Evolutionary conservation across 2,797 vertebrate genomes (phyloP), one percentile per base, ranked within the genome.

Genomic region (Leptoclinus maculatus): DNA sequence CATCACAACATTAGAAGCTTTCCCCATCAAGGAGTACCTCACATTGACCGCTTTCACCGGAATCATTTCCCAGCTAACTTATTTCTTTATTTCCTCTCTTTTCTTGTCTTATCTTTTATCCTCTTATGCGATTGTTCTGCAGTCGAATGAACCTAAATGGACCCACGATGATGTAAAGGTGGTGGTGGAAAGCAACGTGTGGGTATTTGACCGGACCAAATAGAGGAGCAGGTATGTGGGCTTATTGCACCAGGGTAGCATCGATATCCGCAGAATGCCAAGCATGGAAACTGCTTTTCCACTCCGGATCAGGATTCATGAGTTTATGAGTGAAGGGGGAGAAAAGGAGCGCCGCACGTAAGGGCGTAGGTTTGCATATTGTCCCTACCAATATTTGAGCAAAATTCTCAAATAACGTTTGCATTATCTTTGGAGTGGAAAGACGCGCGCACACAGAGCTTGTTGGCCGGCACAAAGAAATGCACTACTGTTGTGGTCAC

Each of bases 1-100:
- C 63, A 75, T 80, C 59, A 59, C 45, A 65, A 59, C 45, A 34
- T 34, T 34, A 34, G 32, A 56, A 51, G 54, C 80, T 63, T 73
- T 74, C 63, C 38, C 45, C 71, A 34, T 59, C 54, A 56, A 66
- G 19, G 57, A 64, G 64, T 9, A 47, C 74, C 70, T 56, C 74
- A 43, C 56, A 34, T 21, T 76, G 79, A 75, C 77, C 74, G 60
- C 43, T 79, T 76, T 81, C 51, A 66, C 19, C 39, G 71, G 62
- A 78, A 82, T 74, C 12, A 71, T 64, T 76, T 71, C 38, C 39
- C 41, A 67, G 29, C 59, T 68, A 47, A 51, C 62, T 67, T 29
- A 63, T 73, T 60, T 47, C 23, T 66, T 43, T 7, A 54, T 66
- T 66, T 36, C 27, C 17, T 79, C 8, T 57, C 27, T 60, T 39